Percentiles rank a stretch among this genome's conserved stretches.
These are phyloP conservation scores for Coremacera marginata DNA, from an alignment of 2,888 invertebrate genomes.

Conservation along the genomic window DNA sequence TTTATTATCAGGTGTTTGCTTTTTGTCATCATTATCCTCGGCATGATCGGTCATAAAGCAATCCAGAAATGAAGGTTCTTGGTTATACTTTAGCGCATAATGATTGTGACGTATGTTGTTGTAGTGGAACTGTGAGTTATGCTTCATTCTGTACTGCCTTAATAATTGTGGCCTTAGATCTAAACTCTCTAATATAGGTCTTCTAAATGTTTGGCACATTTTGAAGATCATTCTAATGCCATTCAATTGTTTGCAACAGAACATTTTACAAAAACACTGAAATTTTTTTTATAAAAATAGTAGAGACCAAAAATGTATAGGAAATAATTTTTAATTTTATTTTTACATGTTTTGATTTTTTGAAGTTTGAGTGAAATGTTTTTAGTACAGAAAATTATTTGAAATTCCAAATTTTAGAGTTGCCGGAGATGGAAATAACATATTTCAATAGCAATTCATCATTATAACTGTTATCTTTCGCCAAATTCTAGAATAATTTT, in stretches of 20 bases:
- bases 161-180: background rate
- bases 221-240: background rate
- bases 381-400: background rate
- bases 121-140: no score
- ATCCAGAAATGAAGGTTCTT: constrained; percentile 14
- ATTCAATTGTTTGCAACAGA: background rate
- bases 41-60: constrained; percentile 25
- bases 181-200: background rate
- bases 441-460: no score
- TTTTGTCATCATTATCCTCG: background rate
- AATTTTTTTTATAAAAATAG: no score
- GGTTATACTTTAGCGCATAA: background rate
- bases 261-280: background rate
- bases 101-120: background rate
- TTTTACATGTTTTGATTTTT: no score
- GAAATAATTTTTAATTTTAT: no score
- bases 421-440: background rate
- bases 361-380: no score
- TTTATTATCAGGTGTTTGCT: background rate
- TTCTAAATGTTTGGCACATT: background rate
- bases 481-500: no score
- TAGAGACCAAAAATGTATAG: no score
- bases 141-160: background rate
- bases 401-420: background rate
- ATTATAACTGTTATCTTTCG: no score